A percentile compares a stretch with the other conserved stretches of the same genome.
Conservation (phyloP, 2,888 invertebrate genomes). For the Drosophila dives region DNA sequence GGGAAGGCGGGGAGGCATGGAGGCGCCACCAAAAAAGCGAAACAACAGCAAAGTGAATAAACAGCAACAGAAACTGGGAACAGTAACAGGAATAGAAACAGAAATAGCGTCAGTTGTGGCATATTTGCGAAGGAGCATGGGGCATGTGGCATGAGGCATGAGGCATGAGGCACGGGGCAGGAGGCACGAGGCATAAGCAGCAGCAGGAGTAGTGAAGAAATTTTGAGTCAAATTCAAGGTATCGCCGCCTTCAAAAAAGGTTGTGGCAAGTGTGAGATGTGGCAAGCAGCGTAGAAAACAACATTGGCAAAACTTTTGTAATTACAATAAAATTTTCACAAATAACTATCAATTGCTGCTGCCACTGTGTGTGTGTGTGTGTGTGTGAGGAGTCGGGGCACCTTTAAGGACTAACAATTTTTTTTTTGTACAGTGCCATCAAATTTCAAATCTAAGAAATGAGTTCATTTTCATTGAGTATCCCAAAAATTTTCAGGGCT, state of each 20-base stretch:
- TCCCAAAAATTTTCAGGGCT: not conserved
- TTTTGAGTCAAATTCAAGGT: conserved; percentile 75
- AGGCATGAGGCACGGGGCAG: not conserved
- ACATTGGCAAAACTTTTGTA: conserved; percentile 75
- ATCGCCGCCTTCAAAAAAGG: conserved; percentile 45
- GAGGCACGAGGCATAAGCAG: not conserved
- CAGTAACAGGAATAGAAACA: conserved; percentile 49
- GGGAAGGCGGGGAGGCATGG: not conserved
- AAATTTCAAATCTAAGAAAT: conserved; percentile 50
- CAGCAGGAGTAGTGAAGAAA: conserved; percentile 29
- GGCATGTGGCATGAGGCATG: not conserved
- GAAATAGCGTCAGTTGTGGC: conserved; percentile 37
- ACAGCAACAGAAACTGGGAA: conserved; percentile 31
- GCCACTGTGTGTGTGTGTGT: conserved; percentile 17
- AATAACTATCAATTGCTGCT: conserved; percentile 75
- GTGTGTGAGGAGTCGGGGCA: conserved; percentile 13
- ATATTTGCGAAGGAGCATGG: not conserved
- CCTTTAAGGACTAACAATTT: conserved; percentile 33
- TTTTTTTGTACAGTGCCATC: conserved; percentile 7
- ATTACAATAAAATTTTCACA: conserved; percentile 80
- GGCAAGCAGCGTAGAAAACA: conserved; percentile 44
- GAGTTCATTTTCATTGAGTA: conserved; percentile 47
- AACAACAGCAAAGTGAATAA: conserved; percentile 36
- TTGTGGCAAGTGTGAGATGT: conserved; percentile 3
- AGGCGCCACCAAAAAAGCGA: conserved; percentile 9